A percentile compares a stretch with the other conserved stretches of the same genome.
Conservation (phyloP, 2,888 invertebrate species). For the Blera fallax region DNA sequence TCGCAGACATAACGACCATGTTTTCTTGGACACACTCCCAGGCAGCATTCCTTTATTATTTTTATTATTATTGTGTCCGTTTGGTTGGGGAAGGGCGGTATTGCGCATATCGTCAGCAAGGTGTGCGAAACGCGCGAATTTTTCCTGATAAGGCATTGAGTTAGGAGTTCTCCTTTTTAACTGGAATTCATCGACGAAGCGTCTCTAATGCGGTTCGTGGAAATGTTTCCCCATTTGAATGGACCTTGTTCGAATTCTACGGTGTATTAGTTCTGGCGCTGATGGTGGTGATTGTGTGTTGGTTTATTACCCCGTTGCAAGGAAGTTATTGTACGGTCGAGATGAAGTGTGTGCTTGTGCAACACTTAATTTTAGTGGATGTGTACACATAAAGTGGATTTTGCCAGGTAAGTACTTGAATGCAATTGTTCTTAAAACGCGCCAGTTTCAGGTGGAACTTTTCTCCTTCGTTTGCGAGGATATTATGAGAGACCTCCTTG, state of each 20-base stretch:
- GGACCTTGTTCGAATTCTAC: slow-evolving; percentile 11
- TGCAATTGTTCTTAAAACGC: background rate
- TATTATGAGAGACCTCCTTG: no score
- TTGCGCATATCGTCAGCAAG: slow-evolving; percentile 8
- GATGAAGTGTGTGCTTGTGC: slow-evolving; percentile 8
- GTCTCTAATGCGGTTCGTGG: slow-evolving; percentile 53
- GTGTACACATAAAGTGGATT: background rate
- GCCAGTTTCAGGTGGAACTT: no score
- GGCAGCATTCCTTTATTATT: slow-evolving; percentile 36
- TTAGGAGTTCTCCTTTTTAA: slow-evolving; percentile 14
- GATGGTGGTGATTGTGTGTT: slow-evolving; percentile 5
- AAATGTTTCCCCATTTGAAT: slow-evolving; percentile 29
- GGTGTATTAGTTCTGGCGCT: slow-evolving; percentile 31
- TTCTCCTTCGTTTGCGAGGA: no score
- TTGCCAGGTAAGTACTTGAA: background rate
- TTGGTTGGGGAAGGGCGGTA: background rate
- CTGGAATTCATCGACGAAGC: slow-evolving; percentile 12
- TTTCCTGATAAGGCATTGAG: slow-evolving; percentile 51
- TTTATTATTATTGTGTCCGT: slow-evolving; percentile 2
- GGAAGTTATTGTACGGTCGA: slow-evolving; percentile 5
- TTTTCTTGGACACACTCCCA: slow-evolving; percentile 34
- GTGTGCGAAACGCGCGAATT: slow-evolving; percentile 9
- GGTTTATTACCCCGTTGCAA: background rate
- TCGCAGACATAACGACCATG: slow-evolving; percentile 62
- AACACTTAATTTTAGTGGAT: background rate